phyloP scores from a whole-genome alignment of 2,113 vertebrate genomes.

The Miniopterus natalensis region DNA sequence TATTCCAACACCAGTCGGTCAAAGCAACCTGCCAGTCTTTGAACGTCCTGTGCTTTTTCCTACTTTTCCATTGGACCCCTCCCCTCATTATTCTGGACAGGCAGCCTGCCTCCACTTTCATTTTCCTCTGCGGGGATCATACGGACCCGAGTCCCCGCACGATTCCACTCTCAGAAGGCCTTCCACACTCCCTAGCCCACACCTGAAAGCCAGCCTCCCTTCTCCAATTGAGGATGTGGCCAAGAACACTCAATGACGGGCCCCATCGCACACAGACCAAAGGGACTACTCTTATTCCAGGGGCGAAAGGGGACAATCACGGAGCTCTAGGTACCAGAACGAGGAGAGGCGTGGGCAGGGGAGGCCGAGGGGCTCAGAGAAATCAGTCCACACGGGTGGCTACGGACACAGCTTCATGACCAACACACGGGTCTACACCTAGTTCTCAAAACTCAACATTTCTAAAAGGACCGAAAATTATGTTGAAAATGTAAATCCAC shows the following conservation, averaged over 20 bases:
- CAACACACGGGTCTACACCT: background rate
- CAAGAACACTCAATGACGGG: background rate
- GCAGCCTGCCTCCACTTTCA: background rate
- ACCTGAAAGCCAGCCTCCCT: background rate
- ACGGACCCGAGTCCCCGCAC: background rate
- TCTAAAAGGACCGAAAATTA: slow-evolving; percentile 13
- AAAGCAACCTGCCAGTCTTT: too few relatives aligned
- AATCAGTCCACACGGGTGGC: background rate
- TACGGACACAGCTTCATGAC: background rate
- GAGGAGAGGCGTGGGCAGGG: background rate
- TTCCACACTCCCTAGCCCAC: background rate
- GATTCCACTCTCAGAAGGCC: background rate
- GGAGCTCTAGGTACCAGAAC: background rate
- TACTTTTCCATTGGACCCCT: too few relatives aligned
- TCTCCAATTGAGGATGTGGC: background rate
- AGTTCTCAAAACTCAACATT: slow-evolving; percentile 10
- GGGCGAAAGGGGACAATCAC: background rate
- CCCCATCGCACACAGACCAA: background rate
- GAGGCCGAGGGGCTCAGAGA: background rate
- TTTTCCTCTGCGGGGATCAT: background rate
- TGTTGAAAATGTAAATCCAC: background rate
- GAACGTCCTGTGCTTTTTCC: too few relatives aligned
- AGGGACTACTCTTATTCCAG: background rate
- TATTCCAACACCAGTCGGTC: too few relatives aligned
- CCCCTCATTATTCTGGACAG: too few relatives aligned